Evolutionary conservation across 2,888 invertebrate species (phyloP), one percentile per base, ranked within the genome.

Genomic region (Cryptus armator): DNA sequence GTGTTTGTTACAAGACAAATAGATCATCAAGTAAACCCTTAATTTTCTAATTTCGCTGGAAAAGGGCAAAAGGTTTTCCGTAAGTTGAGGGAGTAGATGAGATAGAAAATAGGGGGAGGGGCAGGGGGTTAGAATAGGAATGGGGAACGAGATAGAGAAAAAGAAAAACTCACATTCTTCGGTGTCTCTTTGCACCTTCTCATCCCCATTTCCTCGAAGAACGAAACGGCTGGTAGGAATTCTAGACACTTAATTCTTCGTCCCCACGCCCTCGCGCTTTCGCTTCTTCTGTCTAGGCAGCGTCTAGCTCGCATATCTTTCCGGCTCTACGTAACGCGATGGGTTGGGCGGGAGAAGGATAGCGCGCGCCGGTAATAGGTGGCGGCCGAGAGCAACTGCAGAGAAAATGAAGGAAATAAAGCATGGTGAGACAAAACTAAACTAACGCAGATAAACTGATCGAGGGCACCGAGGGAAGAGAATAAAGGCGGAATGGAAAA

Each of bases 331-430:
- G 78, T 78, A 68, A 19, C 32, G 68, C 78, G 67, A 78, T 78
- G 78, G 72, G 62, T 78, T 74, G 66, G 59, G 44, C 43, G 37
- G 10, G 16, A 44, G 71, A 10, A 53, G 14, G 29, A 14, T 16
- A 14, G 51, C 12, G 32, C 12, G 71, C 78, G 78, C 78, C 74
- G 67, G 78, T 72, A 72, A 74, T 19, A 32, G 67, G 72, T 68
- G 59, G 67, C 51, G 62, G 78, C 62, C 67, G 37, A 37, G 37
- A 37, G 37, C 72, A 59, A 37, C 78, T 68, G 51, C 48, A 74
- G 56, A 59, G 68, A 78, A 62, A 83, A 78, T 83, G 71, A 78
- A 78, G 66, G 62, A 74, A 83, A 83, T 78, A 83, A 83, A 83
- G 46, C 81, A 74, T 66, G 66, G 43, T 19, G 72, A 64, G 46